Evolutionary conservation across 2,113 vertebrate genomes (phyloP), one percentile per base, ranked within the genome.

Genomic region (Grallaria varia): DNA sequence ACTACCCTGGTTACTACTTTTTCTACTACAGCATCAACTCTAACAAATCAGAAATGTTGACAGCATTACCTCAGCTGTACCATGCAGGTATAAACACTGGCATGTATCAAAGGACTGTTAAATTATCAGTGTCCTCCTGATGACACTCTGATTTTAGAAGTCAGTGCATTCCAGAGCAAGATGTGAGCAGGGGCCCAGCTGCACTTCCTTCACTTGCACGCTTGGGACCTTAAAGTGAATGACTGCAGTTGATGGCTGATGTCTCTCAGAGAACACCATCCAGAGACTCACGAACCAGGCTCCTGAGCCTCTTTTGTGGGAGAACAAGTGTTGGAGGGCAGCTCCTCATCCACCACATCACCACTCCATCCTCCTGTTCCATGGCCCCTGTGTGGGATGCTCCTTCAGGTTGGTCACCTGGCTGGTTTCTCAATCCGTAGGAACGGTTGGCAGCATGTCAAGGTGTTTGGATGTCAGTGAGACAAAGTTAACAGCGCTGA

Each of bases 321-420:
- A 78, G 2, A 3, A 33, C 4, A 12, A 4, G 10, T 21, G 37
- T 2, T 69, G 37, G 30, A 83, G 23, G 15, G 27, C 45, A 77
- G 25, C 8, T 81, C 13, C 22, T 85, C 10, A 9, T 87, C 49
- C 19, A 45, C 9, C 37, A 47, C 31, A 35, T 68, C 3, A 5
- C 6, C 0, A 0, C 39, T 74, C 24, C 30, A 4, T 31, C 24
- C 35, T 68, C 33, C 44, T 6, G 33, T 60, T 25, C 4, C 14
- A 10, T 0, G 1, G 2, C 56, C 7, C n/a, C 28, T 44, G 12
- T 14, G 10, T 21, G 14, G 33, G 28, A n/a, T 66, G 25, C 14
- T 85, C 33, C 27, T 92, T 42, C 74, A 77, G 50, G 60, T 12
- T 74, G 52, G 35, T 3, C 5, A 5, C 8, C 9, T 0, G 1